phyloP scores from a whole-genome alignment of 1,140 invertebrate genomes.

The Lordiphosa collinella region DNA sequence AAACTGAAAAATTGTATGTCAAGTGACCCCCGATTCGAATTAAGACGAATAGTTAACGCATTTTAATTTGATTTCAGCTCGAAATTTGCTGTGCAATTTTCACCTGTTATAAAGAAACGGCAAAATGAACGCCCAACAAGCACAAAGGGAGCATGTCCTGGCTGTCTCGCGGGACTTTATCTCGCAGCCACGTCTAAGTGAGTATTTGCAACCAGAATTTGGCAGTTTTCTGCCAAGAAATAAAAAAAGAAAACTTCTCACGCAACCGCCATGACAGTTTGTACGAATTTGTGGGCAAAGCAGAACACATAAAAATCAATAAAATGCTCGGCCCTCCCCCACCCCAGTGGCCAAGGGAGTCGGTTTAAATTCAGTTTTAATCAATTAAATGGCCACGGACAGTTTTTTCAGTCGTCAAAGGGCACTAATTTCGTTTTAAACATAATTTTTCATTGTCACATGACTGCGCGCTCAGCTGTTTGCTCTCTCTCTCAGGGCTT shows the following conservation, averaged over 20 bases:
- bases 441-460: constrained; percentile 69
- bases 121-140: constrained; percentile 80
- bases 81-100: constrained; percentile 74
- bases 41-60: neutral
- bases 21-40: constrained; percentile 3
- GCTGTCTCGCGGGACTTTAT: constrained; percentile 98
- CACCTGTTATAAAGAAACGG: constrained; percentile 53
- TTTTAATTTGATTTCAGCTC: constrained; percentile 49
- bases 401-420: neutral
- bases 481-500: constrained; percentile 26
- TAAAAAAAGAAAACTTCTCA: constrained; percentile 15
- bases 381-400: neutral
- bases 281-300: constrained; percentile 48
- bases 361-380: neutral
- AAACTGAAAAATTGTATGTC: constrained; percentile 74
- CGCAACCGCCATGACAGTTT: constrained; percentile 68
- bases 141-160: constrained; percentile 89
- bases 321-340: constrained; percentile 37
- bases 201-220: constrained; percentile 81
- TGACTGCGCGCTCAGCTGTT: constrained; percentile 67
- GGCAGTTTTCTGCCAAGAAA: constrained; percentile 1
- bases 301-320: constrained; percentile 64
- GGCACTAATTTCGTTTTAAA: constrained; percentile 22
- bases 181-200: constrained; percentile 97
- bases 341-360: neutral